Percentiles rank a stretch among this genome's conserved stretches.
Evolutionary conservation across 2,113 vertebrate genomes (phyloP).

Genomic region (Nyctibius bracteatus): DNA sequence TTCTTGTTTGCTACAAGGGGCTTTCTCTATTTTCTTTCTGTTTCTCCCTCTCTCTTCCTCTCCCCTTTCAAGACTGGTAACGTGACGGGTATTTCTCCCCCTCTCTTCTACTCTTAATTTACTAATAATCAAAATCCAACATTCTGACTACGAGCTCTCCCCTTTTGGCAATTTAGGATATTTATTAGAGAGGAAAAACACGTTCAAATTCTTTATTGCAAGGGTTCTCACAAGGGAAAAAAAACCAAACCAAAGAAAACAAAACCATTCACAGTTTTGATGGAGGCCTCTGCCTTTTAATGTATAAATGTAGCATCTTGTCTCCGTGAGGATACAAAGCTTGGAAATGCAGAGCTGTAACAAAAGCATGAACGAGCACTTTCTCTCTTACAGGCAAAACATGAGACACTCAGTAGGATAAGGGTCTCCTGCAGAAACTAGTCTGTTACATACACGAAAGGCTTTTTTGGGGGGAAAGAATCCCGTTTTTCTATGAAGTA

Average conservation of each 20-base stretch:
- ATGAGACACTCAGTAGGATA: slow-evolving; percentile 18
- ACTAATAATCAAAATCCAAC: slow-evolving; percentile 59
- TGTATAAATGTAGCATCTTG: neutral
- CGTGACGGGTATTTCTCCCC: slow-evolving; percentile 6
- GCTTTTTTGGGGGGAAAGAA: neutral
- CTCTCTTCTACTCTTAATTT: slow-evolving; percentile 29
- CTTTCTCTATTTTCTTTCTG: slow-evolving; percentile 63
- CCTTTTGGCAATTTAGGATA: slow-evolving; percentile 60
- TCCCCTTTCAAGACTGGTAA: slow-evolving; percentile 27
- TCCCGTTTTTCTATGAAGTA: slow-evolving; percentile 21
- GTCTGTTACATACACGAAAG: neutral
- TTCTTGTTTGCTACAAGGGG: slow-evolving; percentile 86
- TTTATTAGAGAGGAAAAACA: slow-evolving; percentile 45
- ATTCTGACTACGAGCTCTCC: slow-evolving; percentile 46
- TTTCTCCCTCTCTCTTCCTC: neutral
- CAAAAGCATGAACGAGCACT: slow-evolving; percentile 43
- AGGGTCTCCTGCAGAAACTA: slow-evolving; percentile 31
- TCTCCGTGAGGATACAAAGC: slow-evolving; percentile 37
- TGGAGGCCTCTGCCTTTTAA: slow-evolving; percentile 17
- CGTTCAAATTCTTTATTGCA: slow-evolving; percentile 39
- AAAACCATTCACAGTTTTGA: slow-evolving; percentile 19
- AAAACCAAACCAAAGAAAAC: neutral
- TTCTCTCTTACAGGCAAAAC: slow-evolving; percentile 11
- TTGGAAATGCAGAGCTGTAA: slow-evolving; percentile 38
- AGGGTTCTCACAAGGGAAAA: neutral